Conservation (phyloP, 2,113 vertebrate genomes). For the Galbula dea region DNA sequence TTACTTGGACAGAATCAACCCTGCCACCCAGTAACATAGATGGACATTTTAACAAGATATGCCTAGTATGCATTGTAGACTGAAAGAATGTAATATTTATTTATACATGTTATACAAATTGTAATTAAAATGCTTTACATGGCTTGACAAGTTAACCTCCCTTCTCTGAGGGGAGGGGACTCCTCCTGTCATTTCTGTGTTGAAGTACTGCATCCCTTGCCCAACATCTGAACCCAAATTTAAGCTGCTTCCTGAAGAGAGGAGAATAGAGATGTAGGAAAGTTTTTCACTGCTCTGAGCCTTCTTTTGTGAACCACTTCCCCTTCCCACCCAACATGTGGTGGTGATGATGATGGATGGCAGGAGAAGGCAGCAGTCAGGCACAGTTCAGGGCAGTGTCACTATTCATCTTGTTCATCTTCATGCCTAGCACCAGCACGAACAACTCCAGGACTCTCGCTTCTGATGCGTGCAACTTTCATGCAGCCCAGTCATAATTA, state of each 20-base stretch:
- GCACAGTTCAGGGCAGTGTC: constrained; percentile 19
- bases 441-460: background rate
- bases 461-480: background rate
- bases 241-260: background rate
- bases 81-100: constrained; percentile 79
- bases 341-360: background rate
- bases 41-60: constrained; percentile 60
- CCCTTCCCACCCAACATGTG: background rate
- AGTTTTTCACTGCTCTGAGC: background rate
- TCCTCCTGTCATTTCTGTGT: background rate
- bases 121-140: constrained; percentile 85
- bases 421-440: background rate
- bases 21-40: constrained; percentile 51
- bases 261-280: background rate
- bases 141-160: constrained; percentile 57
- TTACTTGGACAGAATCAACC: constrained; percentile 22
- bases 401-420: constrained; percentile 13
- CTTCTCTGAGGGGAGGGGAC: background rate
- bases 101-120: constrained; percentile 72
- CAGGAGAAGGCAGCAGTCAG: constrained; percentile 3
- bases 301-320: background rate
- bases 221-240: background rate
- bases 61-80: constrained; percentile 76
- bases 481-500: constrained; percentile 36
- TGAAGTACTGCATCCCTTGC: background rate